phyloP scores from a whole-genome alignment of 1,140 invertebrate genomes.

The Anastrepha obliqua region DNA sequence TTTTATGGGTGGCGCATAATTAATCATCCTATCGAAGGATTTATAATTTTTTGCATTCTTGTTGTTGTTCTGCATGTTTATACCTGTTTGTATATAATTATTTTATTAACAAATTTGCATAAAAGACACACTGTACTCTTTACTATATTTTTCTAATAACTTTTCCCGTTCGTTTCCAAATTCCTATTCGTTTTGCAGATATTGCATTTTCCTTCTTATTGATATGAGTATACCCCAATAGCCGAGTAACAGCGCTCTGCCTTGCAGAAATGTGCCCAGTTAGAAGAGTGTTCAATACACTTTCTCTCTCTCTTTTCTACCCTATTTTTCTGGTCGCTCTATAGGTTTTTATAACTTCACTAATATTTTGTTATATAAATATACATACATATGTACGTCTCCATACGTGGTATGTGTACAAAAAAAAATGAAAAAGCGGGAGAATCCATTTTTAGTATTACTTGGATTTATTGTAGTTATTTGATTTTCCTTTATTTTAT shows the following conservation, averaged over 20 bases:
- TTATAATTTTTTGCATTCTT: too few relatives aligned
- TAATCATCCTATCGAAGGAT: too few relatives aligned
- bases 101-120: neutral
- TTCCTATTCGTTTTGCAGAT: neutral
- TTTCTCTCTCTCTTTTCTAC: neutral
- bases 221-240: neutral
- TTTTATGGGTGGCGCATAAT: too few relatives aligned
- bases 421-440: too few relatives aligned
- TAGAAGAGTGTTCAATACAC: neutral
- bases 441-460: too few relatives aligned
- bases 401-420: too few relatives aligned
- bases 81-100: too few relatives aligned
- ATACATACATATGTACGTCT: neutral
- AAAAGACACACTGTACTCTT: constrained; percentile 18
- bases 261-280: constrained; percentile 41
- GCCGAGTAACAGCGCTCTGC: neutral
- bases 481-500: too few relatives aligned
- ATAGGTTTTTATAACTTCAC: neutral
- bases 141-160: neutral
- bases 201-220: neutral
- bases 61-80: too few relatives aligned
- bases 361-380: constrained; percentile 7
- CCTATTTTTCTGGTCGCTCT: neutral
- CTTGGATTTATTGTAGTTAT: too few relatives aligned
- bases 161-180: neutral